A percentile compares a stretch with the other conserved stretches of the same genome.
Evolutionary conservation across 2,888 invertebrate species (phyloP).

Genomic region (Neoitamus cyanurus): DNA sequence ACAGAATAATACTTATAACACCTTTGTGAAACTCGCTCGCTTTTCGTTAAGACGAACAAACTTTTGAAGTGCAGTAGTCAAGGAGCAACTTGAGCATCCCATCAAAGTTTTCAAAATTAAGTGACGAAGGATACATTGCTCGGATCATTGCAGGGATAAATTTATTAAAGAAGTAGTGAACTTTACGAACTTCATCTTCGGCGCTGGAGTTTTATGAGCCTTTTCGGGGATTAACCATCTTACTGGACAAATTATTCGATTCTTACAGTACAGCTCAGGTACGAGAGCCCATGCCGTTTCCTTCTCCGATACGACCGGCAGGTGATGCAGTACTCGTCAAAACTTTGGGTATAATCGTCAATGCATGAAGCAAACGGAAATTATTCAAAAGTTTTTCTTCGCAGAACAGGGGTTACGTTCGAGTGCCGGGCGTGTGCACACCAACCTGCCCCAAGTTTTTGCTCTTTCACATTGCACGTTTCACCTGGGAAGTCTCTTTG

Average conservation of each 20-base stretch:
- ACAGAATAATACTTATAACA: too few species aligned
- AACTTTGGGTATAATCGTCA: conserved; percentile 24
- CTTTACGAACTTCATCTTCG: not conserved
- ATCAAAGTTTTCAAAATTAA: conserved; percentile 15
- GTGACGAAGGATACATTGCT: not conserved
- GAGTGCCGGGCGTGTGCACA: not conserved
- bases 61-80: not conserved
- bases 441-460: not conserved
- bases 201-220: not conserved
- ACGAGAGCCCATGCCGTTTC: not conserved
- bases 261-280: not conserved
- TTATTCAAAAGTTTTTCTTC: conserved; percentile 31
- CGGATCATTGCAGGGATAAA: not conserved
- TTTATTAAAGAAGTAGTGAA: not conserved
- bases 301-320: not conserved
- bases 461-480: not conserved
- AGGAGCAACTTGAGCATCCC: not conserved
- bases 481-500: not conserved
- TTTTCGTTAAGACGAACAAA: not conserved
- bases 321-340: not conserved
- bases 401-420: not conserved
- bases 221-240: not conserved
- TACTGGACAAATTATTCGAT: not conserved
- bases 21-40: not conserved
- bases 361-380: conserved; percentile 2